Percentiles rank a stretch among this genome's conserved stretches.
These are phyloP conservation scores for Rapana venosa DNA, from an alignment of 2,888 invertebrate genomes.

Conservation along the genomic window DNA sequence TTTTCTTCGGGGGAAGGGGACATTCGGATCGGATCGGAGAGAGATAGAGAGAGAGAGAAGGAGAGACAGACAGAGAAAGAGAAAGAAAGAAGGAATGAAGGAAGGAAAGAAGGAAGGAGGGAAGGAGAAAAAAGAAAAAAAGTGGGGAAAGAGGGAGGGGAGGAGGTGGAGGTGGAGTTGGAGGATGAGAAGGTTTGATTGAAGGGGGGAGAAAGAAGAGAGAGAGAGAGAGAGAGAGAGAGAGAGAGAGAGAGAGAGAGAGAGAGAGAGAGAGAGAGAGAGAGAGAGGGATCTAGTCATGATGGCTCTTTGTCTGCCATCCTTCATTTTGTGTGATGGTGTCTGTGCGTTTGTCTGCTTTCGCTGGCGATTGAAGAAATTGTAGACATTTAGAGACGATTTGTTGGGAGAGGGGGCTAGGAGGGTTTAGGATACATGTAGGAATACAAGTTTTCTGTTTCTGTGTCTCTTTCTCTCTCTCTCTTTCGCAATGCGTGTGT, in stretches of 20 bases:
- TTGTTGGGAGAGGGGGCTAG: too few relatives aligned
- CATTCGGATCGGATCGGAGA: too few relatives aligned
- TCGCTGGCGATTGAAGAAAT: not conserved
- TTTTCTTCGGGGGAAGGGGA: not conserved
- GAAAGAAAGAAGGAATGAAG: not conserved
- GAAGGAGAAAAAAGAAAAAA: not conserved
- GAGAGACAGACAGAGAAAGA: not conserved
- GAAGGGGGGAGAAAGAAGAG: not conserved
- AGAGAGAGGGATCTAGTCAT: not conserved
- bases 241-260: too few relatives aligned
- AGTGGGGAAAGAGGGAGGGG: not conserved
- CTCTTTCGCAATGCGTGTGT: too few relatives aligned
- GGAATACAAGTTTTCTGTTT: too few relatives aligned
- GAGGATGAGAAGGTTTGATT: not conserved
- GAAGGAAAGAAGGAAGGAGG: not conserved
- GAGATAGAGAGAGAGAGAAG: not conserved
- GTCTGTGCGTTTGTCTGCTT: not conserved
- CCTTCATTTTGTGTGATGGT: not conserved
- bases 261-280: not conserved
- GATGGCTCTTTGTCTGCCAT: not conserved
- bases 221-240: not conserved
- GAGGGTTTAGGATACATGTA: too few relatives aligned
- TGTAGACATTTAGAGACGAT: not conserved
- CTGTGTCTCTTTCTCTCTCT: too few relatives aligned
- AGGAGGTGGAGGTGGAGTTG: not conserved